phyloP scores from a whole-genome alignment of 2,113 vertebrate genomes.

The Eubucco bourcierii region DNA sequence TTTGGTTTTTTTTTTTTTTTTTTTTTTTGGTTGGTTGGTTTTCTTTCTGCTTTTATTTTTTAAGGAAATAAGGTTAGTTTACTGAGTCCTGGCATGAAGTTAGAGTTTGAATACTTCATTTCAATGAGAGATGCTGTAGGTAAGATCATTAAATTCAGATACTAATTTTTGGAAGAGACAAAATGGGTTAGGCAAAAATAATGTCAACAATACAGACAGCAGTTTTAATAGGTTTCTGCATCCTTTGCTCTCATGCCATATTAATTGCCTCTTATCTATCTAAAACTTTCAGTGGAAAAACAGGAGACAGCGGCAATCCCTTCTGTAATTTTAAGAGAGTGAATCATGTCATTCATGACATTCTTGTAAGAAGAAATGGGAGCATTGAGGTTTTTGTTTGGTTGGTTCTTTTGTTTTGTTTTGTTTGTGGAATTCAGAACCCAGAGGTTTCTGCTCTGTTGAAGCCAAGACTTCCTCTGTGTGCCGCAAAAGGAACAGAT shows the following conservation, averaged over 20 bases:
- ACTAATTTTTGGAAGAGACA: background rate
- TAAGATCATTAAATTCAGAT: background rate
- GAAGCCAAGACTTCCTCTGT: background rate
- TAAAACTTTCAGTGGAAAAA: background rate
- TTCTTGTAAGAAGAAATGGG: background rate
- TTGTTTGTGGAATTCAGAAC: background rate
- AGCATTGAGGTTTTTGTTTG: no score
- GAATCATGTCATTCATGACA: background rate
- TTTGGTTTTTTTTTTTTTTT: no score
- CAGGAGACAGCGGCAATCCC: background rate
- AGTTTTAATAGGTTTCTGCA: background rate
- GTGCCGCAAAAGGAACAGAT: background rate
- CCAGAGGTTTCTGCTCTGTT: background rate
- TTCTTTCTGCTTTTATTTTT: background rate
- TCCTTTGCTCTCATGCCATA: background rate
- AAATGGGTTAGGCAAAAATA: background rate
- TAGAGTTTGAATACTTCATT: background rate
- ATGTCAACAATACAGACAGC: background rate
- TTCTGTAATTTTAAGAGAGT: background rate
- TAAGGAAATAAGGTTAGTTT: background rate
- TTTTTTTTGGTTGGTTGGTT: background rate
- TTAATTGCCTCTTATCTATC: background rate
- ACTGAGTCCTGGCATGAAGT: background rate
- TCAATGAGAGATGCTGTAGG: background rate
- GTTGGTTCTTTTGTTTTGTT: no score